Evolutionary conservation across 2,888 invertebrate genomes (phyloP), one percentile per base, ranked within the genome.

Genomic region (Drosophila anomelani): DNA sequence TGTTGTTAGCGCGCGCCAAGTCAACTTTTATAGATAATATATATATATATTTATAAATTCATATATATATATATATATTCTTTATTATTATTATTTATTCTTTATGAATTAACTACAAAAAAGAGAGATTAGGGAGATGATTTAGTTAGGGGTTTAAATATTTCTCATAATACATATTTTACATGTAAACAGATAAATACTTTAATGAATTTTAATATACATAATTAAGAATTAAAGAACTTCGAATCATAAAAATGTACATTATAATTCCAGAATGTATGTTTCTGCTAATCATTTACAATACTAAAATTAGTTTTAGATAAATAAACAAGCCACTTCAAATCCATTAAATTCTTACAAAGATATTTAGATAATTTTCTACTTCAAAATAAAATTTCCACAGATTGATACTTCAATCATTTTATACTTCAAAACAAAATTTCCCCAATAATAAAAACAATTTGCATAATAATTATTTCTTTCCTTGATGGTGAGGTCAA

Each of bases 1-100:
- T 81, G 77, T 69, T 71, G 54, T 56, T 73, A 76, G 78, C 86
- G 84, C 86, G 84, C 84, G 80, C 80, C 84, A 81, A 81, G 79
- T 79, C 79, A 79, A 78, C 86, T 83, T 82, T 85, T 79, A 70
- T 71, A 60, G 49, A 44, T 71, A 57, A n/a, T n/a, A 38, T 53
- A 68, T 68, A 54, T 70, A 68, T 54, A 32, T 15, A 8, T 47
- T 34, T 5, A 12, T 9, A 20, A 4, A 26, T 15, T 3, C 9
- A 49, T 43, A 43, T 34, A 23, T 63, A 39, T 55, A 55, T n/a
- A n/a, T n/a, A n/a, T n/a, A n/a, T n/a, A n/a, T n/a, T n/a, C n/a
- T n/a, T n/a, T n/a, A n/a, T n/a, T n/a, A n/a, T n/a, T n/a, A n/a
- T 26, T 63, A 26, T 41, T 55, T 23, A 23, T 23, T 55, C 34